Base-by-base conservation (phyloP, 2,888 invertebrate species). In the Bellardia bayeri region DNA sequence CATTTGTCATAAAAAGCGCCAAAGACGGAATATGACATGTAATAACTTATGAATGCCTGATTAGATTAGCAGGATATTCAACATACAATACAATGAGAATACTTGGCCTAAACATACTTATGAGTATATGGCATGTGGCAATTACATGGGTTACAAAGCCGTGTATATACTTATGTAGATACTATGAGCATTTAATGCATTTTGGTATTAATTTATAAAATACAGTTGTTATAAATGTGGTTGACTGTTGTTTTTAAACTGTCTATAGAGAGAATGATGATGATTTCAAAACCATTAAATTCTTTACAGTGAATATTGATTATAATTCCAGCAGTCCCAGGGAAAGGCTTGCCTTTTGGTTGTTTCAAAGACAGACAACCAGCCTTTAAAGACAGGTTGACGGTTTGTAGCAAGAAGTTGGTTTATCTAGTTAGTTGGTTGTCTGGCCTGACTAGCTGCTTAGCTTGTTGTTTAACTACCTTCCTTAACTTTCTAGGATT, bases 211-310 rank as follows among this genome's bases (percentile, higher is more conserved):
- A 64, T 74, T 81, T 80, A 8, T 9, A 37, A 74, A 58, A 71
- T 58, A 37, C 49, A 72, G 72, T 74, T 80, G 74, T 40, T 49
- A n/a, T 45, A 54, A 61, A 23, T 78, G 66, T 16, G 68, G 68
- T 58, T 16, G 68, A 61, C n/a, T 80, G 80, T 56, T 56, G 37
- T 37, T 37, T 71, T 58, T 64, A 14, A 37, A 42, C 42, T 51
- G 63, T 54, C 63, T 89, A 90, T 90, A 89, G 84, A 90, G 74
- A 68, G 45, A 51, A 61, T 30, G 66, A 45, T 72, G 33, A 90
- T 85, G 90, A 90, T 89, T 88, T 90, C 88, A 88, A 89, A 89
- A 82, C 71, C 80, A 81, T 83, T 72, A 76, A 81, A 89, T 89
- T 83, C 80, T 66, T 56, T 80, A 54, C 64, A 23, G 11, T 58